These are phyloP conservation scores for Mus pahari DNA, from an alignment of 2,113 vertebrate species.

Conservation along the genomic window DNA sequence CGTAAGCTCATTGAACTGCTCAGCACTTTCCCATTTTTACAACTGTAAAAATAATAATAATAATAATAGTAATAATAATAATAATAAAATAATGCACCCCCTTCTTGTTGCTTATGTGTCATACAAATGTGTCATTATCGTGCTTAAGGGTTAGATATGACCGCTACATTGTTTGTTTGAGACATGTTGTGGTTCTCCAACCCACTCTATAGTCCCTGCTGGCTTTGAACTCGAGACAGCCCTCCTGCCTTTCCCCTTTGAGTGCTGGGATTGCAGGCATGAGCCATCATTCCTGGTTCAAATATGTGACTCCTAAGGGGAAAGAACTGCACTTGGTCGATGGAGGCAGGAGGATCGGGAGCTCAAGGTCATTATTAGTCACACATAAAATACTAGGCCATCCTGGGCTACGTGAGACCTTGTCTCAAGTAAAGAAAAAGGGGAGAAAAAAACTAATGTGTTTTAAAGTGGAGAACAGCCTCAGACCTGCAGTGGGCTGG, in stretches of 20 bases:
- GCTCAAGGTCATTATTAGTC: background rate
- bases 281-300: background rate
- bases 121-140: background rate
- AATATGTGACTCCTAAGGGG: background rate
- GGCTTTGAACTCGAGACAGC: background rate
- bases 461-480: slow-evolving; percentile 39
- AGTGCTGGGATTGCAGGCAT: background rate
- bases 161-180: background rate
- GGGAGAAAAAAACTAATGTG: background rate
- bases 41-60: background rate
- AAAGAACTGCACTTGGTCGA: background rate
- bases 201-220: background rate
- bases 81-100: background rate
- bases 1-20: background rate
- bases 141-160: background rate
- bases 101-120: background rate
- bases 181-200: background rate
- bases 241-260: background rate
- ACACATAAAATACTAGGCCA: background rate
- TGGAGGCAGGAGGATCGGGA: background rate
- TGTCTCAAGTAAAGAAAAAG: background rate
- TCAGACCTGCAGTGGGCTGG: slow-evolving; percentile 44
- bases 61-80: background rate
- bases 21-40: background rate
- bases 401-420: background rate